phyloP scores from a whole-genome alignment of 2,888 invertebrate genomes.

The Acleris cristana region DNA sequence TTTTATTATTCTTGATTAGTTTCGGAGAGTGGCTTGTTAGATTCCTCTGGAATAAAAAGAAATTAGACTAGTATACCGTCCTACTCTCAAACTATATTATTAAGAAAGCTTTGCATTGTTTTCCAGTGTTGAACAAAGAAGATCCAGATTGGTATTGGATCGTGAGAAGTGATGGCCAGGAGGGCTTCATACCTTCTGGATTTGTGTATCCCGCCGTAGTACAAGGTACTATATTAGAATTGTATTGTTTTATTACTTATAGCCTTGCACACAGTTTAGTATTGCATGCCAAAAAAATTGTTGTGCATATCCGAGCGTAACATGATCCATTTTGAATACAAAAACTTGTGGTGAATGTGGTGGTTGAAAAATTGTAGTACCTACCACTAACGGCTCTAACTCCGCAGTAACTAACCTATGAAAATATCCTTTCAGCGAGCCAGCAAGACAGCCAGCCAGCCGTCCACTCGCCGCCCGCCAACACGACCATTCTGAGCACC shows the following conservation, averaged over 20 bases:
- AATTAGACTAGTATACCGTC: too few species aligned
- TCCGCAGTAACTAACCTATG: not conserved
- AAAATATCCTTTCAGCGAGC: constrained; percentile 53
- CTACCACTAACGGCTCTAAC: too few species aligned
- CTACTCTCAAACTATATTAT: too few species aligned
- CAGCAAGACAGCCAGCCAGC: constrained; percentile 67
- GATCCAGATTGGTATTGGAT: constrained; percentile 99
- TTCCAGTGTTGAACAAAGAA: constrained; percentile 93
- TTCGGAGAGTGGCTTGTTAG: too few species aligned
- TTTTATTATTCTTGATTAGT: too few species aligned
- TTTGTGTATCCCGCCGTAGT: constrained; percentile 95
- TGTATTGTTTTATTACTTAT: not conserved
- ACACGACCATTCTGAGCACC: constrained; percentile 54
- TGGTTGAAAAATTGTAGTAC: too few species aligned
- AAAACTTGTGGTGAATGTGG: too few species aligned
- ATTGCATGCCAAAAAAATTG: too few species aligned
- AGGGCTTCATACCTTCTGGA: constrained; percentile 97
- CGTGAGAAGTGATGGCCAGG: constrained; percentile 94
- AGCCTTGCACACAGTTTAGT: too few species aligned
- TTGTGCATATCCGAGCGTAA: too few species aligned
- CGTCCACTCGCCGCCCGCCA: constrained; percentile 55
- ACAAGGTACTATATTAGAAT: constrained; percentile 82
- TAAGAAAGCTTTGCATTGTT: not conserved
- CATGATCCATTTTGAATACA: too few species aligned
- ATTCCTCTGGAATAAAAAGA: too few species aligned